phyloP scores from a whole-genome alignment of 2,888 invertebrate genomes.

The Lasioglossum calceatum region DNA sequence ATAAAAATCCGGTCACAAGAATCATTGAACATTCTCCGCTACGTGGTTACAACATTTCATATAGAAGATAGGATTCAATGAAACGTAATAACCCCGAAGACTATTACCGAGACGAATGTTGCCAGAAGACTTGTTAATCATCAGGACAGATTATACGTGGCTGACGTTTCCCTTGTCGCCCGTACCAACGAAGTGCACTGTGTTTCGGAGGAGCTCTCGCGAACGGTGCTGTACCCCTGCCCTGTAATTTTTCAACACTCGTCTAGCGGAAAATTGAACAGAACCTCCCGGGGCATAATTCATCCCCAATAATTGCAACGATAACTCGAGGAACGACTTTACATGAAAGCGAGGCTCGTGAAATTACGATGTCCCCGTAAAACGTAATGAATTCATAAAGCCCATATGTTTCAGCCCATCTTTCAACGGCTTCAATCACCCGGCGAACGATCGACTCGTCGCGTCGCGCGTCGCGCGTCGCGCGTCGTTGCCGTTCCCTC shows the following conservation, averaged over 20 bases:
- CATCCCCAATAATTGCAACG: slow-evolving; percentile 46
- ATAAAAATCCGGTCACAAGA: neutral
- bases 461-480: neutral
- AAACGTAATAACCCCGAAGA: neutral
- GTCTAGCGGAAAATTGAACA: slow-evolving; percentile 42
- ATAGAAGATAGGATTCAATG: neutral
- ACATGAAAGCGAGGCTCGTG: slow-evolving; percentile 26
- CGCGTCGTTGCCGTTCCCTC: neutral
- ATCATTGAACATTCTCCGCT: neutral
- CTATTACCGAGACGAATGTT: neutral
- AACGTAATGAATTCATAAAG: slow-evolving; percentile 39
- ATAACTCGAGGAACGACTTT: slow-evolving; percentile 32
- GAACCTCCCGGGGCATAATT: slow-evolving; percentile 36
- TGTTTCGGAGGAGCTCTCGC: neutral
- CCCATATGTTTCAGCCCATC: slow-evolving; percentile 21
- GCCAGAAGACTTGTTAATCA: neutral
- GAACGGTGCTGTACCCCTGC: neutral
- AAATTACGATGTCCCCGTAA: slow-evolving; percentile 35
- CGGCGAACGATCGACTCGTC: neutral
- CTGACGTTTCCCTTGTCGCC: neutral
- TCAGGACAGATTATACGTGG: neutral
- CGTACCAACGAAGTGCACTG: neutral
- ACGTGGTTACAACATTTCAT: neutral
- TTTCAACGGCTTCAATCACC: slow-evolving; percentile 17
- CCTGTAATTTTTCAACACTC: slow-evolving; percentile 39